Evolutionary conservation across 2,888 invertebrate species (phyloP).

Genomic region (Pegoplata infirma): DNA sequence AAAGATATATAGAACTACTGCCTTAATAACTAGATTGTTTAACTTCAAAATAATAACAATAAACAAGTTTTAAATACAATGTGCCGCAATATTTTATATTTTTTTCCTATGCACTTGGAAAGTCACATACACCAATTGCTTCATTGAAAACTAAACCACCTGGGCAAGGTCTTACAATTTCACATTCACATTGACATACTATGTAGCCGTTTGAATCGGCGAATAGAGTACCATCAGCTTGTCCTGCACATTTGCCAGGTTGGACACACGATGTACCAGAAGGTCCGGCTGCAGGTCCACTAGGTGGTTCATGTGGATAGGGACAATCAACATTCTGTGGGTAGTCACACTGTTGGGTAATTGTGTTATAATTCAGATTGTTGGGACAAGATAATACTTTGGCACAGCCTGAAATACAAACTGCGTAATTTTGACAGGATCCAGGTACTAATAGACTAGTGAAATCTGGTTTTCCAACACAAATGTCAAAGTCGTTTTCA

Average conservation of each 20-base stretch:
- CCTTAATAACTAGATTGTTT: too few species aligned
- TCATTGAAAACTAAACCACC: conserved; percentile 52
- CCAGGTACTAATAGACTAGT: neutral
- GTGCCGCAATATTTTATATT: too few species aligned
- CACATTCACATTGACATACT: conserved; percentile 50
- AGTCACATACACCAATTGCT: conserved; percentile 1
- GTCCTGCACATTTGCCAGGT: conserved; percentile 19
- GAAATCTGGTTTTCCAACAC: conserved; percentile 34
- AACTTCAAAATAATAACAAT: too few species aligned
- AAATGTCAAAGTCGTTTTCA: conserved; percentile 38
- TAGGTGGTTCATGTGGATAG: conserved; percentile 53
- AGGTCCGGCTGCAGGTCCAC: conserved; percentile 67
- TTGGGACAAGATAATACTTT: conserved; percentile 66
- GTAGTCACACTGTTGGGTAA: conserved; percentile 63
- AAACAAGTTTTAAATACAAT: too few species aligned
- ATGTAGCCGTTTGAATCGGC: conserved; percentile 11
- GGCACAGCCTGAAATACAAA: conserved; percentile 64
- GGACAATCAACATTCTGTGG: conserved; percentile 67
- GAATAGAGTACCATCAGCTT: conserved; percentile 24
- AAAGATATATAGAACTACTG: too few species aligned
- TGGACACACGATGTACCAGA: conserved; percentile 61
- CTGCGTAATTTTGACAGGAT: conserved; percentile 21
- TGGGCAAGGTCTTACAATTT: conserved; percentile 47
- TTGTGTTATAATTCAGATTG: conserved; percentile 66
- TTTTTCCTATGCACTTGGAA: too few species aligned